A percentile compares a stretch with the other conserved stretches of the same genome.
Evolutionary conservation across 2,888 invertebrate species (phyloP).

Genomic region (Adelphocoris suturalis): DNA sequence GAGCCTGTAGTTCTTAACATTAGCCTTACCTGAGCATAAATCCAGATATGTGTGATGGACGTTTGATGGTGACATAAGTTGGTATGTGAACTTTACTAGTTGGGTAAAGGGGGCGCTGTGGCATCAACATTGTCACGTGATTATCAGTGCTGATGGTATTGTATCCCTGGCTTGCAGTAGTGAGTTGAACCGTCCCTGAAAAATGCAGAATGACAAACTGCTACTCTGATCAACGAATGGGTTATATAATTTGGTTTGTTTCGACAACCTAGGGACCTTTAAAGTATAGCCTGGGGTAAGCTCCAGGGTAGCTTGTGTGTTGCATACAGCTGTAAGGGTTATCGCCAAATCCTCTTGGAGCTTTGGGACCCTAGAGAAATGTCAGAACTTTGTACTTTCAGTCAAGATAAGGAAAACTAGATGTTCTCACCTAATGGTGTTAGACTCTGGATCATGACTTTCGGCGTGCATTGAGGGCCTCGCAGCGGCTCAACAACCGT

Average conservation of each 20-base stretch:
- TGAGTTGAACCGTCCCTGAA: conserved; percentile 79
- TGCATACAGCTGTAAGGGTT: no score
- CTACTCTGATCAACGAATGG: no score
- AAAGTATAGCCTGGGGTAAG: no score
- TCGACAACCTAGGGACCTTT: no score
- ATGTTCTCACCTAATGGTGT: conserved; percentile 79
- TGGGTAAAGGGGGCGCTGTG: conserved; percentile 93
- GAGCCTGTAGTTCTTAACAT: no score
- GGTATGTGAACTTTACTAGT: conserved; percentile 94
- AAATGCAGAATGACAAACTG: neutral
- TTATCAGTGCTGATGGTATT: conserved; percentile 91
- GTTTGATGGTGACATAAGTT: conserved; percentile 89
- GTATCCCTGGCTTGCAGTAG: conserved; percentile 89
- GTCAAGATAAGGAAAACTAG: no score
- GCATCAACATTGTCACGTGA: conserved; percentile 90
- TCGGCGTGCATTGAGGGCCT: conserved; percentile 80
- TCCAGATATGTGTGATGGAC: conserved; percentile 82
- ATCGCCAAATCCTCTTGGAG: no score
- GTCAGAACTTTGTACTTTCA: no score
- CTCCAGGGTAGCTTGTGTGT: no score
- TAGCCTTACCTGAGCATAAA: conserved; percentile 89
- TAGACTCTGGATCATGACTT: conserved; percentile 86
- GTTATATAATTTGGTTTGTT: neutral
- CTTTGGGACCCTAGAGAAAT: no score
- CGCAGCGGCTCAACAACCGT: conserved; percentile 90